These are phyloP conservation scores for Sebastes alutus DNA, from an alignment of 2,797 vertebrate genomes.

Conservation along the genomic window DNA sequence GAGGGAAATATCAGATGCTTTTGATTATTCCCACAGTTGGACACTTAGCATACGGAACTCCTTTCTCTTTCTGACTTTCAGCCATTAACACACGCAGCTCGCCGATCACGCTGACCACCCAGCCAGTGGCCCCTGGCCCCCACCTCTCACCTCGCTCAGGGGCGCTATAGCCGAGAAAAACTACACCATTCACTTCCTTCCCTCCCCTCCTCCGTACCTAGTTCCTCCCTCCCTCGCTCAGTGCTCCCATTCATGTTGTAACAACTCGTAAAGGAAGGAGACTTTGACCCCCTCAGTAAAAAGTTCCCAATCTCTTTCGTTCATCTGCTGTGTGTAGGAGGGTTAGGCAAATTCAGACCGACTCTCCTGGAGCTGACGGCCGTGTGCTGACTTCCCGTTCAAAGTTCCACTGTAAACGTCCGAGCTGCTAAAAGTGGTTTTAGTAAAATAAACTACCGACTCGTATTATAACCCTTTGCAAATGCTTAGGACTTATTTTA, in stretches of 20 bases:
- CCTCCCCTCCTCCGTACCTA: constrained; percentile 25
- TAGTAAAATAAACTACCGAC: constrained; percentile 39
- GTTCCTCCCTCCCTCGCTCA: constrained; percentile 46
- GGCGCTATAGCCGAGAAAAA: constrained; percentile 77
- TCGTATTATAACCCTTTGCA: background rate
- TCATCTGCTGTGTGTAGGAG: constrained; percentile 55
- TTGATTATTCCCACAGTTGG: constrained; percentile 66
- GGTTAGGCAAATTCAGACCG: constrained; percentile 38
- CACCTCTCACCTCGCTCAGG: constrained; percentile 78
- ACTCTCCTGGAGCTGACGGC: constrained; percentile 24
- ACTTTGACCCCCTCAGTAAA: constrained; percentile 83
- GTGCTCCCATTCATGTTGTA: constrained; percentile 83
- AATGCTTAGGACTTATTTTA: background rate
- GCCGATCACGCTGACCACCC: constrained; percentile 77
- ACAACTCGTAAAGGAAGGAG: constrained; percentile 85
- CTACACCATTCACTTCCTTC: constrained; percentile 78
- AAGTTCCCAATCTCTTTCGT: constrained; percentile 60
- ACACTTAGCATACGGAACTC: constrained; percentile 42
- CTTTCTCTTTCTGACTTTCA: constrained; percentile 58
- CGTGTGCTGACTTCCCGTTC: constrained; percentile 44
- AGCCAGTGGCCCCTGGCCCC: constrained; percentile 74
- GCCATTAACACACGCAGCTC: constrained; percentile 66
- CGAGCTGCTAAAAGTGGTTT: constrained; percentile 34
- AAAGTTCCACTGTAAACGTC: constrained; percentile 57
- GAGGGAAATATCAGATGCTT: constrained; percentile 62